A percentile compares a stretch with the other conserved stretches of the same genome.
phyloP scores from a whole-genome alignment of 1,140 invertebrate genomes.

The Lanistes nyassanus region DNA sequence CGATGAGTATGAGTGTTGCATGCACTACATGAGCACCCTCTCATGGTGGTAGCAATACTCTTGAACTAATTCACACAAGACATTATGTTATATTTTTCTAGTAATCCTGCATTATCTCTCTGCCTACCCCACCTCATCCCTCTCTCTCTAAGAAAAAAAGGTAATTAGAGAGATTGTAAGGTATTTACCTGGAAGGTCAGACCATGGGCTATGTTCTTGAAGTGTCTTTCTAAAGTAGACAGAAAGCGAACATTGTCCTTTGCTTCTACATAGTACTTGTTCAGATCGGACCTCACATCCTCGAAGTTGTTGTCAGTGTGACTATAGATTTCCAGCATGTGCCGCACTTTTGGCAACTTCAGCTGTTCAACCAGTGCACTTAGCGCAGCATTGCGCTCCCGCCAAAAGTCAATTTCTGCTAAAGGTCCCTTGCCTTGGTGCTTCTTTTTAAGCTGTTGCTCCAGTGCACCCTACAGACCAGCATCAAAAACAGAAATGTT shows the following conservation, averaged over 20 bases:
- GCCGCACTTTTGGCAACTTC: constrained; percentile 75
- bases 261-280: constrained; percentile 79
- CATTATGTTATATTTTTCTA: too few species aligned
- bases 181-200: constrained; percentile 72
- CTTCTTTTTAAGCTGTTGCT: constrained; percentile 60
- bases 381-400: constrained; percentile 78
- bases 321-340: constrained; percentile 73
- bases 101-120: too few species aligned
- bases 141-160: background rate
- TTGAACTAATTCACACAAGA: too few species aligned
- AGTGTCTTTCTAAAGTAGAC: constrained; percentile 80
- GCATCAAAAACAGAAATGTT: background rate
- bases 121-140: too few species aligned
- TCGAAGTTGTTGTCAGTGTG: constrained; percentile 67
- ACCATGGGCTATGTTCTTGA: constrained; percentile 81
- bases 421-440: constrained; percentile 79
- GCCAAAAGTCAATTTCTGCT: constrained; percentile 86
- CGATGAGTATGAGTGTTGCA: too few species aligned
- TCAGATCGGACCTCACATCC: constrained; percentile 71
- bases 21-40: too few species aligned
- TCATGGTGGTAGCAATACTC: too few species aligned
- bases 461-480: constrained; percentile 58
- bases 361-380: constrained; percentile 83
- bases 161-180: background rate
- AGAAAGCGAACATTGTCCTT: constrained; percentile 87